phyloP scores from a whole-genome alignment of 1,140 invertebrate genomes.

The Trachelipus rathkii region DNA sequence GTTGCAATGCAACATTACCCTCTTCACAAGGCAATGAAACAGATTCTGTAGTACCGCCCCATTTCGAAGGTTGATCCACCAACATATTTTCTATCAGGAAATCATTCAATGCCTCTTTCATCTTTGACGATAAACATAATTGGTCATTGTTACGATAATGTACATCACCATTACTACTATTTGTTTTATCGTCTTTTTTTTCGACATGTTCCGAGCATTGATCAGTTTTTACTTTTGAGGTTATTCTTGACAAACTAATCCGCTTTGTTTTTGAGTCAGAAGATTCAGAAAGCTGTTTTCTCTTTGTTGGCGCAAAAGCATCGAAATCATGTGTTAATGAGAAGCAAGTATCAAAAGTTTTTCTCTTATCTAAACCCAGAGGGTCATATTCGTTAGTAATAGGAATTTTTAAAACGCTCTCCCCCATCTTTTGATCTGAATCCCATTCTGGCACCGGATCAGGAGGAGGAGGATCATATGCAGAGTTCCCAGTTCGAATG shows the following conservation, averaged over 20 bases:
- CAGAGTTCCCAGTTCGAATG: not conserved
- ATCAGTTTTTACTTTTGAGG: too few species aligned
- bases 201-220: not conserved
- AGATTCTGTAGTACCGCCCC: not conserved
- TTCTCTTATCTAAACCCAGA: not conserved
- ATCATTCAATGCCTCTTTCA: not conserved
- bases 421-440: not conserved
- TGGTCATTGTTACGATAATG: not conserved
- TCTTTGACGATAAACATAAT: not conserved
- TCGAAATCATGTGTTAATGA: not conserved
- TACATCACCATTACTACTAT: not conserved
- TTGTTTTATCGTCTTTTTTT: too few species aligned
- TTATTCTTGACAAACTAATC: not conserved
- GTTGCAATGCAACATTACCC: not conserved
- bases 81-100: not conserved
- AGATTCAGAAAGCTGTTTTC: not conserved
- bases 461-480: not conserved
- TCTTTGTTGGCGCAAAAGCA: not conserved
- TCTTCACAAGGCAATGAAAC: too few species aligned
- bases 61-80: not conserved
- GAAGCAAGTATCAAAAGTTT: not conserved
- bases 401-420: not conserved
- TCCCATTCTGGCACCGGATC: not conserved
- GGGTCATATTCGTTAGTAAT: not conserved
- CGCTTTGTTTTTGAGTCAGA: not conserved